These are phyloP conservation scores for Erpobdella octoculata DNA, from an alignment of 2,888 invertebrate species.

Conservation along the genomic window DNA sequence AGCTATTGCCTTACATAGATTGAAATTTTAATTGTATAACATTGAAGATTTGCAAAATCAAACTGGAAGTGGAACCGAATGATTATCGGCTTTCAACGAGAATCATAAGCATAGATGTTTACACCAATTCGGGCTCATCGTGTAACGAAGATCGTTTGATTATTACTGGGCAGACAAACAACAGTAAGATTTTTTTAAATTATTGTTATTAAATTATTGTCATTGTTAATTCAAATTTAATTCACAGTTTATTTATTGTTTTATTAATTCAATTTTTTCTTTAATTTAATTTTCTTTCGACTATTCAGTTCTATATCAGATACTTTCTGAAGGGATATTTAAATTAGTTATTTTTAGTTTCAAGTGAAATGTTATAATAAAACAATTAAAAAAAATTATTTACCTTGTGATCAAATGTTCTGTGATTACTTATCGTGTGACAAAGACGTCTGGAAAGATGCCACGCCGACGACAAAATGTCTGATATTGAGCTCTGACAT, in stretches of 20 bases:
- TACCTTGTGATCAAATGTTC: background rate
- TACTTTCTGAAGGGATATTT: background rate
- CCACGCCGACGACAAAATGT: too few relatives aligned
- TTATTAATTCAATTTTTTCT: background rate
- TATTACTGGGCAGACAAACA: background rate
- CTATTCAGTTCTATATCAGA: background rate
- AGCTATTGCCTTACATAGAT: too few relatives aligned
- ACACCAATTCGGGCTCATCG: background rate
- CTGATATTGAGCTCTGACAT: too few relatives aligned
- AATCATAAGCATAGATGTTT: slow-evolving; percentile 5
- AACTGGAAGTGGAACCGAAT: slow-evolving; percentile 3
- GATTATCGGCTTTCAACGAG: slow-evolving; percentile 1
- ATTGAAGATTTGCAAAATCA: background rate
- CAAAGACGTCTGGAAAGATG: too few relatives aligned
- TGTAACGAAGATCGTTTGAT: background rate
- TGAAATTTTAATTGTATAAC: background rate
- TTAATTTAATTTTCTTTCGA: background rate
- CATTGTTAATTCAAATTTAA: background rate
- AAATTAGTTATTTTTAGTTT: too few relatives aligned
- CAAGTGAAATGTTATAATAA: too few relatives aligned
- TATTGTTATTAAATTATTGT: too few relatives aligned
- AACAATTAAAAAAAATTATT: too few relatives aligned
- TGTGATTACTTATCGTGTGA: background rate
- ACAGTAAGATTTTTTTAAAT: background rate
- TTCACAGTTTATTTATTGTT: background rate